These are phyloP conservation scores for Hymenopus coronatus DNA, from an alignment of 2,888 invertebrate species.

Conservation along the genomic window DNA sequence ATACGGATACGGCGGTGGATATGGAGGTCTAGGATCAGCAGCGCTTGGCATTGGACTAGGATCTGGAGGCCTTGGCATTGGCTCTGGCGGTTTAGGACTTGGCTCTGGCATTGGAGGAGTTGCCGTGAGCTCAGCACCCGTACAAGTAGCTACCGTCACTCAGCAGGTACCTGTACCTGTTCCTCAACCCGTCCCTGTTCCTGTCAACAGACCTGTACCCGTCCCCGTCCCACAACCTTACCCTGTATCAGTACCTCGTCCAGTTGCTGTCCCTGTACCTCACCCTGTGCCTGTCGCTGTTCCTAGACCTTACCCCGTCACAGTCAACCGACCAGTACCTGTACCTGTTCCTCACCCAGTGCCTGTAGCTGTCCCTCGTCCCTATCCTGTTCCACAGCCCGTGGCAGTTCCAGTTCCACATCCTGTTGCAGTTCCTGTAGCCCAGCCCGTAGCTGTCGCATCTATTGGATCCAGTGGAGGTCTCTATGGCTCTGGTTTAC, in stretches of 20 bases:
- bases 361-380: background rate
- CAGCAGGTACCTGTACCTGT: background rate
- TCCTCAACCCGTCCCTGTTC: background rate
- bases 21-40: background rate
- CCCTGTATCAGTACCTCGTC: background rate
- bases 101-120: background rate
- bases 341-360: background rate
- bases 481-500: background rate
- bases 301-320: background rate
- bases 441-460: background rate
- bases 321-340: background rate
- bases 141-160: background rate
- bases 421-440: background rate
- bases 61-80: background rate
- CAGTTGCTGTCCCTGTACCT: background rate
- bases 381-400: background rate
- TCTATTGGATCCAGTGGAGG: background rate
- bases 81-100: background rate
- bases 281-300: background rate
- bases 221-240: background rate
- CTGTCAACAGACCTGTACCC: background rate
- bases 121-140: background rate
- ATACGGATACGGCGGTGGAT: background rate
- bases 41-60: background rate
- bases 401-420: conserved; percentile 5